Conservation (phyloP, 1,140 invertebrate species). For the Aleiodes sp. region DNA sequence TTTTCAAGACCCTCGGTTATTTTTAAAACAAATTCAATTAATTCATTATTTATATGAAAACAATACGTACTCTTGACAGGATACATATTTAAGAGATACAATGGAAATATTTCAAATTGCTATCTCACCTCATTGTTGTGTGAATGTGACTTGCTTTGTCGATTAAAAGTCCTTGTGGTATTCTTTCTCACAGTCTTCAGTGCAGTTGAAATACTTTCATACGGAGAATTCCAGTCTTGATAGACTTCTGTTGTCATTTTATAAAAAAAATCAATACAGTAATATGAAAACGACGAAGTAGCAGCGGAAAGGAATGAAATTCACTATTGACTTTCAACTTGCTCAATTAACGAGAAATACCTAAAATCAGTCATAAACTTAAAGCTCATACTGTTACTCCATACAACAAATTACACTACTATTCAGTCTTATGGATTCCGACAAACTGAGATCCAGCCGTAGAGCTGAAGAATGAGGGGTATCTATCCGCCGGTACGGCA, state of each 20-base stretch:
- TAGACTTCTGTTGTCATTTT: background rate
- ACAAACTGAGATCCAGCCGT: background rate
- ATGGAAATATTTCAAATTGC: background rate
- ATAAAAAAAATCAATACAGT: too few relatives aligned
- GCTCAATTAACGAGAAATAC: background rate
- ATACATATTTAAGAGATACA: too few relatives aligned
- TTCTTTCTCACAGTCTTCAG: background rate
- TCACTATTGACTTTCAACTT: background rate
- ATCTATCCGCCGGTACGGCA: background rate
- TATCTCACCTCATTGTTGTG: background rate
- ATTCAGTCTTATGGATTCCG: background rate
- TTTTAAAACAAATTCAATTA: too few relatives aligned
- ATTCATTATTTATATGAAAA: too few relatives aligned
- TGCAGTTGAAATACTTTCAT: background rate
- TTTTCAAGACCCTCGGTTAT: too few relatives aligned
- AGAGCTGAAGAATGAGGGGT: constrained; percentile 32
- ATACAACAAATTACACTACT: background rate
- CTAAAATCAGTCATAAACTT: too few relatives aligned
- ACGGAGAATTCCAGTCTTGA: background rate
- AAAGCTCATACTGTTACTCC: too few relatives aligned
- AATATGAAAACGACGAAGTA: too few relatives aligned
- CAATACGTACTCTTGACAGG: too few relatives aligned
- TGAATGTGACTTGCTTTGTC: background rate
- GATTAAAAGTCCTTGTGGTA: background rate
- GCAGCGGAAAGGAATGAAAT: background rate